Base-by-base conservation (phyloP, 2,888 invertebrate species). In the Cephus sareptanus region DNA sequence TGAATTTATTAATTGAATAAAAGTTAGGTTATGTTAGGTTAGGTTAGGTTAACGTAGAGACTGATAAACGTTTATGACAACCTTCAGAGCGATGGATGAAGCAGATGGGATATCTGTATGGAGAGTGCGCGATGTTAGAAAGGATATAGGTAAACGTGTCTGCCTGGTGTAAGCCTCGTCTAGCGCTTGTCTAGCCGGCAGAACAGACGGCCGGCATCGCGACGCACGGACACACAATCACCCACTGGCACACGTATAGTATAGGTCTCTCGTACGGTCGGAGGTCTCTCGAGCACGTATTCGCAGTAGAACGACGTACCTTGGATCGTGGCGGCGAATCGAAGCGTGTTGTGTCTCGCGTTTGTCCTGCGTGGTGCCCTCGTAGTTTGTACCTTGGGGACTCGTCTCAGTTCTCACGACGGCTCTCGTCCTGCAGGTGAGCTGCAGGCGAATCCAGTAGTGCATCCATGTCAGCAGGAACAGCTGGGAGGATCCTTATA, bases 271-370 rank as follows among this genome's bases (percentile, higher is more conserved):
- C 56, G 56, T 56, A 56, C 56, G 56, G 56, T 56, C 56, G 56
- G 56, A 56, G 23, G 56, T 56, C 56, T 56, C 23, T 56, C 56
- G 56, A 56, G 56, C 56, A 56, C 23, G 56, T 56, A 56, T 23
- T 56, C 56, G 56, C 56, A 56, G 56, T 56, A 56, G 56, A 23
- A 56, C 77, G 74, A 83, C 86, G 86, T 89, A 89, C 89, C 89
- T 89, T 87, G 87, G 56, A 89, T 87, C 88, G 86, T 86, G 84
- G 84, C 85, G 85, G 87, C 82, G 85, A 87, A 89, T 85, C 86
- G 83, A 86, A 86, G 84, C 84, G 85, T 85, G 82, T 85, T 82
- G 56, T 56, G 23, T 56, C 71, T n/a, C 33, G 71, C 71, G 71
- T 31, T 31, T 31, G 71, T 87, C 82, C 83, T 85, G 85, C 86